Percentiles rank a stretch among this genome's conserved stretches.
Conservation (phyloP, 2,888 invertebrate species). For the Protophormia terraenovae region DNA sequence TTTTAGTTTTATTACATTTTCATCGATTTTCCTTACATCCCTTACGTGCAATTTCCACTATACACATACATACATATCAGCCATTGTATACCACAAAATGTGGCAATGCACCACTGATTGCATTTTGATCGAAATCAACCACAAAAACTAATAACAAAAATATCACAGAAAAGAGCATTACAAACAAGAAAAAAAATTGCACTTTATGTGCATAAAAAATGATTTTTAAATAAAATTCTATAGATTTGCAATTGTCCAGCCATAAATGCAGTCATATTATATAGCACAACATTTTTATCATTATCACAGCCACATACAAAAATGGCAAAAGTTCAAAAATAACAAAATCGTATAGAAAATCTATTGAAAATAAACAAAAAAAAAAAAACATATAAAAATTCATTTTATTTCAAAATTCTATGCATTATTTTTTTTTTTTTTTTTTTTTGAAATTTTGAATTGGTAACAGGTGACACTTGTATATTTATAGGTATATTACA, state of each 20-base stretch:
- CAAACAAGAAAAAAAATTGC: constrained; percentile 9
- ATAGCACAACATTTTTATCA: neutral
- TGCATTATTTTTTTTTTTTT: too few species aligned
- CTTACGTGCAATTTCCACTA: neutral
- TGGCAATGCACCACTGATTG: constrained; percentile 72
- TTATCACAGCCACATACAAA: neutral
- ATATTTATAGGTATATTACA: too few species aligned
- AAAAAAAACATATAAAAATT: too few species aligned
- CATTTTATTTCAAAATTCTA: too few species aligned
- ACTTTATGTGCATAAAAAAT: constrained; percentile 17
- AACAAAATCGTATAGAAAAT: constrained; percentile 2
- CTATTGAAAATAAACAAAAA: neutral
- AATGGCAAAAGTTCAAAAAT: neutral
- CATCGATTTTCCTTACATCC: neutral
- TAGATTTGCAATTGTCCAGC: neutral
- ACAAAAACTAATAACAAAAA: constrained; percentile 75
- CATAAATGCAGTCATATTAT: neutral
- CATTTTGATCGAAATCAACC: constrained; percentile 75
- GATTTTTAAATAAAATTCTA: constrained; percentile 8
- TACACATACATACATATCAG: neutral
- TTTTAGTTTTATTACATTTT: neutral
- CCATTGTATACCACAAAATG: constrained; percentile 72
- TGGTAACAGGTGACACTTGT: too few species aligned
- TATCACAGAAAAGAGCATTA: constrained; percentile 32
- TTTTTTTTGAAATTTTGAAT: too few species aligned